Evolutionary conservation across 2,113 vertebrate genomes (phyloP), one percentile per base, ranked within the genome.

Genomic region (Genyomyrus donnyi): DNA sequence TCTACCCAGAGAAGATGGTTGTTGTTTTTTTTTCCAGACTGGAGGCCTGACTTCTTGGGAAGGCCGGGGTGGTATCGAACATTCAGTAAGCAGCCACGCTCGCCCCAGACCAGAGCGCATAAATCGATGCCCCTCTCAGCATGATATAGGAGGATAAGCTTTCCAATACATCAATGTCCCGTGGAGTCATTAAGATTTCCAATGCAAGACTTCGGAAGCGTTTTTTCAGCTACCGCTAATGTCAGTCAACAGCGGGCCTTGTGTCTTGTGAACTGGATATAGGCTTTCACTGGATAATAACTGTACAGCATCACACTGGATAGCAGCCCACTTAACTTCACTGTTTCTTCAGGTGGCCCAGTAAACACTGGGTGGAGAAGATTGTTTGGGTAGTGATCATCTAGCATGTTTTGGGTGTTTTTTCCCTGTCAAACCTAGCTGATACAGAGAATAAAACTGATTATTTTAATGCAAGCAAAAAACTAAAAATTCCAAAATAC

Each of bases 121-220:
- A 74, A 70, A 88, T 74, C 56, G 42, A 56, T 85, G 35, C 31
- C 52, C 80, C 35, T 17, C 89, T 62, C 89, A 21, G 52, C 10
- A 8, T 89, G 35, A 53, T 85, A 85, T 56, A 58, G 89, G 35
- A 85, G 35, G 52, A 85, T 85, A 27, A 56, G 52, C 24, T 62
- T 42, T 35, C 89, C 80, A 46, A 84, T 85, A 48, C 77, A 62
- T 85, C 89, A 62, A 24, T 42, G 39, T 62, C 77, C 89, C 27
- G 35, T 39, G 42, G 88, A 89, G 89, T 62, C 80, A 45, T 88
- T 88, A 88, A 85, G 89, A 58, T 89, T 89, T 89, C 52, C 89
- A 89, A 80, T 80, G 88, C 66, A 52, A 89, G 48, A n/a, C 50
- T 83, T 89, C 27, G 50, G 48, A 84, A 89, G 53, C 15, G 17